Percentiles rank a stretch among this genome's conserved stretches.
phyloP scores from a whole-genome alignment of 2,113 vertebrate species.

The Tichodroma muraria region DNA sequence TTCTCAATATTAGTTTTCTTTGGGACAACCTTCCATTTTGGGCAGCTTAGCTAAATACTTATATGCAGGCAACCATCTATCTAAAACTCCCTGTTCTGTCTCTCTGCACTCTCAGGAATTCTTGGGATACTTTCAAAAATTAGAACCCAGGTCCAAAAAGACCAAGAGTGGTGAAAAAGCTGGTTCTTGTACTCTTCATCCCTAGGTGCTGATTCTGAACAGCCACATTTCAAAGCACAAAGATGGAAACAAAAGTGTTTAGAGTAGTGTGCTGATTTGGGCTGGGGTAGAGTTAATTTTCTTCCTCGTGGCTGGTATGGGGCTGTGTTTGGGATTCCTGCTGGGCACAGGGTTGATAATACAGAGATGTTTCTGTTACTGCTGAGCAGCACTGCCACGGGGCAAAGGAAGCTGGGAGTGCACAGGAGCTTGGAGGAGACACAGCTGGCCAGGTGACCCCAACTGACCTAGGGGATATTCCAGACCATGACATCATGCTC shows the following conservation, averaged over 20 bases:
- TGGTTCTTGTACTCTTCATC: background rate
- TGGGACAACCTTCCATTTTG: background rate
- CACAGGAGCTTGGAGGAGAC: background rate
- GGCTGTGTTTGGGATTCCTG: background rate
- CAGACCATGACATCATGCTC: background rate
- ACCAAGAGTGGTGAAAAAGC: background rate
- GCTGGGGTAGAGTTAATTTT: background rate
- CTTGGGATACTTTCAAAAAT: background rate
- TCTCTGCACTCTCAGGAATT: background rate
- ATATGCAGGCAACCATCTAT: background rate
- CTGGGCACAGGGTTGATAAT: background rate
- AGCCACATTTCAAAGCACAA: background rate
- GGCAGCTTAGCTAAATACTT: background rate
- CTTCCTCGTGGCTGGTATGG: background rate
- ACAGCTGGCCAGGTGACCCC: background rate
- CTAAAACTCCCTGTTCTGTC: background rate
- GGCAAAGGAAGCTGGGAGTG: background rate
- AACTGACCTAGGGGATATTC: background rate
- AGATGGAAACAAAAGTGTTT: background rate
- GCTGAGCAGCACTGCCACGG: background rate
- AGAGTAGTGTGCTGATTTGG: background rate
- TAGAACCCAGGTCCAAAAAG: background rate
- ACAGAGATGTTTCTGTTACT: background rate
- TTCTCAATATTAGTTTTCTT: background rate
- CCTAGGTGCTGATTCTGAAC: background rate